Percentiles rank a stretch among this genome's conserved stretches.
phyloP scores from a whole-genome alignment of 2,113 vertebrate species.

The Hucho hucho region DNA sequence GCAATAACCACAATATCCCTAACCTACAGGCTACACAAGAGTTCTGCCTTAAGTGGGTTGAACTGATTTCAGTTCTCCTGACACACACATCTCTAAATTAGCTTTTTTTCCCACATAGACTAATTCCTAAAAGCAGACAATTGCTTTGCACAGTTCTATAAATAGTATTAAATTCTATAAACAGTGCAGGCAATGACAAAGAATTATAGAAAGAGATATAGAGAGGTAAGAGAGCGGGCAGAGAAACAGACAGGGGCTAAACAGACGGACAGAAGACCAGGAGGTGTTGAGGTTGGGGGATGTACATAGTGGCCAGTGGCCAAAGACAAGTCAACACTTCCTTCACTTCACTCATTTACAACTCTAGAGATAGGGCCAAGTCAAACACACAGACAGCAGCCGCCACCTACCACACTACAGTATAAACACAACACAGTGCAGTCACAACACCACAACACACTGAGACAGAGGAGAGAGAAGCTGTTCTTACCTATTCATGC shows the following conservation, averaged over 20 bases:
- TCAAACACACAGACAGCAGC: slow-evolving; percentile 32
- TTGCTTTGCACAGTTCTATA: neutral
- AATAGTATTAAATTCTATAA: neutral
- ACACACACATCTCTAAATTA: slow-evolving; percentile 15
- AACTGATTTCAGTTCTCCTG: slow-evolving; percentile 4
- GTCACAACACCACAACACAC: slow-evolving; percentile 19
- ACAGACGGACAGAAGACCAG: neutral
- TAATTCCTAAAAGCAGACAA: slow-evolving; percentile 9
- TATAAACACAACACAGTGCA: slow-evolving; percentile 8
- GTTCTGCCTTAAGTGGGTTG: slow-evolving; percentile 15
- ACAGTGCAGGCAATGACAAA: neutral
- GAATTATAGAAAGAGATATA: neutral
- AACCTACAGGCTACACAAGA: slow-evolving; percentile 52
- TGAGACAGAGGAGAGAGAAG: slow-evolving; percentile 41
- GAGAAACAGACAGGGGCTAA: neutral
- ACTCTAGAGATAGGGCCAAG: slow-evolving; percentile 45
- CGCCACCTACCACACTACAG: slow-evolving; percentile 42
- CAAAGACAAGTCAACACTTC: slow-evolving; percentile 23
- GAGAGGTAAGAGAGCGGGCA: slow-evolving; percentile 1
- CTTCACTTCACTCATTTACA: slow-evolving; percentile 41
- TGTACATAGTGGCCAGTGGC: slow-evolving; percentile 35
- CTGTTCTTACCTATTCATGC: slow-evolving; percentile 69
- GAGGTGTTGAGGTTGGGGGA: slow-evolving; percentile 12
- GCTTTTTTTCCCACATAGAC: slow-evolving; percentile 38
- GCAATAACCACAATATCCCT: slow-evolving; percentile 37